Evolutionary conservation across 2,113 vertebrate genomes (phyloP), one percentile per base, ranked within the genome.

Genomic region (Ceyx melanurus): DNA sequence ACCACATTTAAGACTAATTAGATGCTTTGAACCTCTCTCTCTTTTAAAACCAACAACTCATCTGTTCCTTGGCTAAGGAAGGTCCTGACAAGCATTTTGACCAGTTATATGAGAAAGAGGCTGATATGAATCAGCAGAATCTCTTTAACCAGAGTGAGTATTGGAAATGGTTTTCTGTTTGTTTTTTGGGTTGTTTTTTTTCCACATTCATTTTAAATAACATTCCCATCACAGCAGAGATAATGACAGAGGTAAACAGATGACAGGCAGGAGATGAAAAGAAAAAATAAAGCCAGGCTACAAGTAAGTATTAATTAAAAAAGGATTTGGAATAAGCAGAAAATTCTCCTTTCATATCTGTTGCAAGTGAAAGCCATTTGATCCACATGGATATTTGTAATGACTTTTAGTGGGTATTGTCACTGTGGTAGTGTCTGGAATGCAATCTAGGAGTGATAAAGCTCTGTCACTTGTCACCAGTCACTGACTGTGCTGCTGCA

Each of bases 251-350:
- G 50, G 23, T 73, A 82, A 78, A 72, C 51, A 77, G 79, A 88
- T 75, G 77, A 82, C 61, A 92, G 68, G 58, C 35, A 88, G 53
- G 77, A 90, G 65, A 82, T 83, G 62, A 54, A 91, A 93, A 89
- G 7, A n/a, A 75, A 78, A 67, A 94, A 85, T 79, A 74, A 92
- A 95, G 54, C 25, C 13, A 67, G 73, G 70, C 73, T 88, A 23
- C 42, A 33, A 62, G 43, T 50, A 90, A 86, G 17, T 82, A 86
- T 88, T 93, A 92, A 95, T 94, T 96, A 95, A 96, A 93, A 71
- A 54, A 66, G 72, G 33, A 89, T 95, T 92, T 95, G 20, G 26
- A 87, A n/a, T 71, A 86, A 86, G 71, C 48, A 75, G 26, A 5
- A 76, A 84, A 83, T 61, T 61, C 5, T 67, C 35, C 64, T 92